phyloP scores from a whole-genome alignment of 2,113 vertebrate species.

The Symphodus melops region DNA sequence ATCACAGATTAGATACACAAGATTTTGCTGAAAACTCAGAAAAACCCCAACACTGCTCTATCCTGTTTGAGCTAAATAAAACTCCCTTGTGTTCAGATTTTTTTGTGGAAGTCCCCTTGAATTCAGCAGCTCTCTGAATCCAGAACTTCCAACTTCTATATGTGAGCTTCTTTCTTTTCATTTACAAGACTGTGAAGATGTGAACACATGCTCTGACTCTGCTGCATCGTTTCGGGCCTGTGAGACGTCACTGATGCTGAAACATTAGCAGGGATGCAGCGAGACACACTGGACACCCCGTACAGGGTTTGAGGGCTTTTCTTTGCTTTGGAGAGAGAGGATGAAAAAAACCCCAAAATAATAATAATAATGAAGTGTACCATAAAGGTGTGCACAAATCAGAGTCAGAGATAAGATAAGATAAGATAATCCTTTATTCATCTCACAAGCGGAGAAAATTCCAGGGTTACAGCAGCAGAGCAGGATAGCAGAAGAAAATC shows the following conservation, averaged over 20 bases:
- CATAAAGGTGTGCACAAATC: background rate
- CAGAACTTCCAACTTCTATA: background rate
- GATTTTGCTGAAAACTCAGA: background rate
- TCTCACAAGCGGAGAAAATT: too few species aligned
- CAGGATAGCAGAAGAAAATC: too few species aligned
- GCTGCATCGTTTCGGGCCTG: background rate
- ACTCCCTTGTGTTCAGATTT: background rate
- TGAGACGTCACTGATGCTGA: slow-evolving; percentile 4
- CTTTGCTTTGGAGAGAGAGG: background rate
- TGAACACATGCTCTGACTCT: background rate
- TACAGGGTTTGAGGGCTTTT: background rate
- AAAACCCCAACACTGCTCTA: background rate
- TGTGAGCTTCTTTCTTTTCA: background rate
- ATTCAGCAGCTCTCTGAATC: background rate
- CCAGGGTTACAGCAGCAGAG: too few species aligned
- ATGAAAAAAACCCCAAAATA: too few species aligned
- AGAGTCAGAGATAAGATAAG: too few species aligned
- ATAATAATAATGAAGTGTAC: too few species aligned
- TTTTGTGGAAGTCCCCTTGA: background rate
- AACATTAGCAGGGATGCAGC: slow-evolving; percentile 1
- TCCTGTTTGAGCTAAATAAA: slow-evolving; percentile 5
- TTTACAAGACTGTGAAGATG: background rate
- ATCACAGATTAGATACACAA: slow-evolving; percentile 52
- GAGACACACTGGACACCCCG: background rate
- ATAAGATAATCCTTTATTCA: too few species aligned